These are phyloP conservation scores for Leptoclinus maculatus DNA, from an alignment of 2,797 vertebrate species.

Conservation along the genomic window DNA sequence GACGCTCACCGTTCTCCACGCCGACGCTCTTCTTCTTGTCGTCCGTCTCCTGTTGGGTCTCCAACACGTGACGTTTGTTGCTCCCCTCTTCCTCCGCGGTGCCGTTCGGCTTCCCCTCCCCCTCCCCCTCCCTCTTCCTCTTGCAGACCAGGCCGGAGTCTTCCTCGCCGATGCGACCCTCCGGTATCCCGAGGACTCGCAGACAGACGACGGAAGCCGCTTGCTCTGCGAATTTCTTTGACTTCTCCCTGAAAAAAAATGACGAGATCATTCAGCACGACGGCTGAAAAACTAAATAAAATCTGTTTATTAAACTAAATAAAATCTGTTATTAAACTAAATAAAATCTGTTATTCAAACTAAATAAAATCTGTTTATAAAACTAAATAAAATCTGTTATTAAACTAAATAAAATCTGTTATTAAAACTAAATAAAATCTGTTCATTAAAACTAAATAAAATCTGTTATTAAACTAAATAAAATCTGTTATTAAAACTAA, in stretches of 20 bases:
- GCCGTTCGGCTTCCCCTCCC: constrained; percentile 44
- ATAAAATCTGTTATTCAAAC: no score
- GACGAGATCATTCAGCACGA: rapidly evolving
- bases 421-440: no score
- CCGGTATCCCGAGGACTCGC: constrained; percentile 87
- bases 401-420: no score
- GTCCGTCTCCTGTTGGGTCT: constrained; percentile 47
- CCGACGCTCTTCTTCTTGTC: neutral
- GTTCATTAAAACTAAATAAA: no score
- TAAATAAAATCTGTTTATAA: no score
- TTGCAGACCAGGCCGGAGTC: constrained; percentile 86
- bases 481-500: no score
- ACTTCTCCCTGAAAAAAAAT: constrained; percentile 91
- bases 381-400: no score
- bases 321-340: no score
- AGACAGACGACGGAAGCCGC: constrained; percentile 94
- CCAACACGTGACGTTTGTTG: constrained; percentile 66
- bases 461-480: no score
- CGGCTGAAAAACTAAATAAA: no score
- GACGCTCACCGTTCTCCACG: neutral
- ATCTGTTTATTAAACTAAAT: no score
- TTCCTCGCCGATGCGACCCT: constrained; percentile 87
- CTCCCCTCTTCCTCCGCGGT: constrained; percentile 11
- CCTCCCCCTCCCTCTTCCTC: constrained; percentile 86
- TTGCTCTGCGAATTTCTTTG: constrained; percentile 96